Evolutionary conservation across 1,140 invertebrate genomes (phyloP).

Genomic region (Magallana angulata): DNA sequence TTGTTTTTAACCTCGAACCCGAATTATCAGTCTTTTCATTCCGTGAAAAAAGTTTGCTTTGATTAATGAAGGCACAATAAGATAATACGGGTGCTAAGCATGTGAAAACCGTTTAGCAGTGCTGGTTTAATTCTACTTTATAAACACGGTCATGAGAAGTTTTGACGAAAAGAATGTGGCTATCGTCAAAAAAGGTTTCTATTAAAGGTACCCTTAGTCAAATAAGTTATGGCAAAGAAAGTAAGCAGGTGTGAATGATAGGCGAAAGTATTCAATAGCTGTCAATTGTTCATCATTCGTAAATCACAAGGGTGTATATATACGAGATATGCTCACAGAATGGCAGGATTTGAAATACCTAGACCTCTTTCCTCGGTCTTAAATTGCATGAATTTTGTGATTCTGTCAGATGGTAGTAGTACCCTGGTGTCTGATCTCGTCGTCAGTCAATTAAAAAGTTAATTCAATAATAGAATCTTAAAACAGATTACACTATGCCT

Average conservation of each 20-base stretch:
- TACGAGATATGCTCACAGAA: too few relatives aligned
- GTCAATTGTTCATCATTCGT: background rate
- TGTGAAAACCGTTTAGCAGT: conserved; percentile 6
- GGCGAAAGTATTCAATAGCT: background rate
- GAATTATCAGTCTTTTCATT: conserved; percentile 24
- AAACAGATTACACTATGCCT: too few relatives aligned
- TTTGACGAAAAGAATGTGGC: background rate
- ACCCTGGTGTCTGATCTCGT: too few relatives aligned
- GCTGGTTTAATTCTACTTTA: conserved; percentile 19
- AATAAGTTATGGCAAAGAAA: background rate
- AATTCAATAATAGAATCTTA: too few relatives aligned
- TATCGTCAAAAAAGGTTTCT: background rate
- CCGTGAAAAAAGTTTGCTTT: background rate
- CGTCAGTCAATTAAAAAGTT: too few relatives aligned
- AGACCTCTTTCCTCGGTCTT: too few relatives aligned
- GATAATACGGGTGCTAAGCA: conserved; percentile 20
- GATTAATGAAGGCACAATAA: conserved; percentile 15
- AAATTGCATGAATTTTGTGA: too few relatives aligned
- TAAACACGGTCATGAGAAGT: background rate
- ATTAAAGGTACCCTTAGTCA: background rate
- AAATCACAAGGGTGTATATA: too few relatives aligned
- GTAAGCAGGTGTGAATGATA: background rate
- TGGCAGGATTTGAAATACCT: too few relatives aligned
- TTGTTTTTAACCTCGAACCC: background rate
- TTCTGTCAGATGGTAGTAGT: too few relatives aligned